Evolutionary conservation across 2,888 invertebrate genomes (phyloP).

Genomic region (Protophormia terraenovae): DNA sequence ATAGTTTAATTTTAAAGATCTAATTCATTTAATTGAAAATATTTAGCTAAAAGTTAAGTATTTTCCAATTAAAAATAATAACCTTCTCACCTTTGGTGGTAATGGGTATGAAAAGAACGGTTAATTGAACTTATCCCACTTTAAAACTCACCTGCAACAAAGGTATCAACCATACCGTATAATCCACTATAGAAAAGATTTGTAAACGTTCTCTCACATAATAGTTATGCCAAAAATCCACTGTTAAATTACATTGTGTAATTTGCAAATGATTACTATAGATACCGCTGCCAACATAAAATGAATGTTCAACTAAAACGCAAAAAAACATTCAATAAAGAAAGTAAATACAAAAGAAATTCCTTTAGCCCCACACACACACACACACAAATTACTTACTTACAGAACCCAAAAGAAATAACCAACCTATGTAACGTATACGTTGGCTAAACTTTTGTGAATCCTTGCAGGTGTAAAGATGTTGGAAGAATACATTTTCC

Average conservation of each 20-base stretch:
- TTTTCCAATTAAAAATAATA: too few relatives aligned
- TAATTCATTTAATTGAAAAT: too few relatives aligned
- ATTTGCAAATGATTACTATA: slow-evolving; percentile 76
- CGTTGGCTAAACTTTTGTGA: slow-evolving; percentile 71
- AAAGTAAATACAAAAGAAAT: neutral
- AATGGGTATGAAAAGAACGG: too few relatives aligned
- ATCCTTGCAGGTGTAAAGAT: slow-evolving; percentile 72
- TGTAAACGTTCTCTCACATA: slow-evolving; percentile 76
- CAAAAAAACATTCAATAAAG: neutral
- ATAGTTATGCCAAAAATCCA: slow-evolving; percentile 76
- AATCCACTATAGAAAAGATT: slow-evolving; percentile 74
- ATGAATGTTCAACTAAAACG: slow-evolving; percentile 72
- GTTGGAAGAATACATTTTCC: slow-evolving; percentile 75
- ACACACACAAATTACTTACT: slow-evolving; percentile 69
- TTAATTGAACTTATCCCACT: too few relatives aligned
- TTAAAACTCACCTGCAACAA: slow-evolving; percentile 74
- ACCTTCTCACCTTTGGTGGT: too few relatives aligned
- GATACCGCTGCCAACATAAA: slow-evolving; percentile 73
- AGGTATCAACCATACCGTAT: slow-evolving; percentile 72
- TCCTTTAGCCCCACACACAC: neutral
- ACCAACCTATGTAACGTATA: slow-evolving; percentile 74
- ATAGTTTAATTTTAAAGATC: too few relatives aligned
- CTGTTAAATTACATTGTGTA: slow-evolving; percentile 75
- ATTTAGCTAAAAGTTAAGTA: too few relatives aligned
- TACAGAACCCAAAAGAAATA: slow-evolving; percentile 72